Base-by-base conservation (phyloP, 2,797 vertebrate genomes). In the Microtus agrestis region DNA sequence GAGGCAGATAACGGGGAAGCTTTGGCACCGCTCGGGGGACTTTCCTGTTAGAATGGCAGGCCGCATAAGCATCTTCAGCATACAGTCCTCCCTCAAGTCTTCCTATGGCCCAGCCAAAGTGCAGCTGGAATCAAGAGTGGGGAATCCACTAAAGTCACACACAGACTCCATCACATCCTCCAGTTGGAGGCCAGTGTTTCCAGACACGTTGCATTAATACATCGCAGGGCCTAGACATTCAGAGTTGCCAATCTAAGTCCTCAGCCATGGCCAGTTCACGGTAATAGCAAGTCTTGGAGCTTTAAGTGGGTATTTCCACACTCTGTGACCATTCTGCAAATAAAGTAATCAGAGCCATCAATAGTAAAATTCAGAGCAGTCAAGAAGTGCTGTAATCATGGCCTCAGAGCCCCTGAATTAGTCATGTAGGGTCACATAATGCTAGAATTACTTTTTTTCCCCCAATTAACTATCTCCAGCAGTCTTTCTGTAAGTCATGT, bases 401-500 rank as follows among this genome's bases (percentile, higher is more conserved):
- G 6, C 80, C 87, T 90, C 82, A 73, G 80, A 67, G 79, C 84
- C 89, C 87, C 78, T 56, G 17, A 54, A 9, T 86, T 85, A 2
- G 21, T 86, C 48, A 86, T 67, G 85, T 77, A 31, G 69, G 21
- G 54, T 87, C 94, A n/a, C 54, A 76, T 74, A 81, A 78, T 12
- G 40, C 69, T 61, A 4, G 12, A 92, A 84, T 40, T 71, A 76
- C 19, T 90, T 37, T 73, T 92, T 5, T 19, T 0, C 0, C 0
- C 46, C 43, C 61, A 88, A 37, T 87, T 79, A 95, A 88, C 14
- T 40, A 4, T 71, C 69, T 87, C 25, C 6, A 81, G 54, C 27
- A 96, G 91, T 21, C 11, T 94, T 87, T 87, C 82, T 51, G 14
- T 91, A 84, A 85, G 56, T 71, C 34, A 37, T 51, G 12, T 91